Conservation (phyloP, 2,113 vertebrate genomes). For the Antigone vipio region DNA sequence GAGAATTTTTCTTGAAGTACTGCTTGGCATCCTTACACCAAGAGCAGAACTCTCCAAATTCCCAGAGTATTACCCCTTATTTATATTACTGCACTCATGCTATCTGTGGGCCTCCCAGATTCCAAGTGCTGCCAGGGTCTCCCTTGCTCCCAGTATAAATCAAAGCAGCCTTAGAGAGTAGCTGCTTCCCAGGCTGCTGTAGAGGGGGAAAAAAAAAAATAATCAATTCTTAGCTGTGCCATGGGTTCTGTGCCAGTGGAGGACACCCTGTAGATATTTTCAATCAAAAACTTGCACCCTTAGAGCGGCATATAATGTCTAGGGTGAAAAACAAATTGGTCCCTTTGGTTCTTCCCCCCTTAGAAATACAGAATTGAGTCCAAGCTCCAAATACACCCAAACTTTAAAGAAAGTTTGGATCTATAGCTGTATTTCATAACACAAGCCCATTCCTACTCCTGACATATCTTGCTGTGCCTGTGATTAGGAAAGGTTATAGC, state of each 20-base stretch:
- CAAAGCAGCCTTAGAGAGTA: not conserved
- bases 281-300: not conserved
- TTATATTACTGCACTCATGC: not conserved
- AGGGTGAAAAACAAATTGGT: not conserved
- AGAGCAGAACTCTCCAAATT: not conserved
- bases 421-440: conserved; percentile 21
- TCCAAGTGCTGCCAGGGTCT: not conserved
- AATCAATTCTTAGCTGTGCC: conserved; percentile 33
- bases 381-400: not conserved
- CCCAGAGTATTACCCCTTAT: not conserved
- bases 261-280: conserved; percentile 25
- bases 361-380: not conserved
- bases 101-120: not conserved
- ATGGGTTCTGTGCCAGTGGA: not conserved
- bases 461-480: conserved; percentile 49
- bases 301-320: not conserved
- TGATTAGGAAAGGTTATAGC: conserved; percentile 68
- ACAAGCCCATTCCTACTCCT: not conserved
- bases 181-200: not conserved
- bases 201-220: not conserved
- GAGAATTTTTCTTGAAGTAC: not conserved
- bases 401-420: conserved; percentile 22
- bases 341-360: not conserved
- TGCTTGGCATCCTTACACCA: not conserved
- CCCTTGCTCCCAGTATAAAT: conserved; percentile 10